Conservation (phyloP, 2,888 invertebrate genomes). For the Acleris holmiana region DNA sequence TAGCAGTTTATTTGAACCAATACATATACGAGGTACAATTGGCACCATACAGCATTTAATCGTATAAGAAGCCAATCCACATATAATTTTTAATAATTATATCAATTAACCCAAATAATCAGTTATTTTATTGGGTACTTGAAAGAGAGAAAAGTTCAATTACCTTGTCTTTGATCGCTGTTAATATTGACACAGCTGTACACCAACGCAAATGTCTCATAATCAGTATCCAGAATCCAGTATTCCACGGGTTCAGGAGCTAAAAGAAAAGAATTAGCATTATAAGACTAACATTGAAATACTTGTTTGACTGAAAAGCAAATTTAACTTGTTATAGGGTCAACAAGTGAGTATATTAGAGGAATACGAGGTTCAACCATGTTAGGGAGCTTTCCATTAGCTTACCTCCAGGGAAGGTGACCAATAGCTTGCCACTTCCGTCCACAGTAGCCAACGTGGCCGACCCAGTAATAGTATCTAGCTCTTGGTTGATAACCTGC, state of each 20-base stretch:
- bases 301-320: no score
- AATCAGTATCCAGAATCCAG: slow-evolving; percentile 80
- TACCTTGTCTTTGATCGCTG: slow-evolving; percentile 64
- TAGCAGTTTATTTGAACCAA: no score
- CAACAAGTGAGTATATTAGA: no score
- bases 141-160: neutral
- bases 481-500: slow-evolving; percentile 42
- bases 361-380: no score
- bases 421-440: slow-evolving; percentile 68
- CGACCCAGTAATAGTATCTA: slow-evolving; percentile 51
- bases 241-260: slow-evolving; percentile 46
- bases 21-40: no score
- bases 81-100: neutral
- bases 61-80: no score
- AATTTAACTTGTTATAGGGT: no score
- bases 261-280: slow-evolving; percentile 42
- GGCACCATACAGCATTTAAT: no score
- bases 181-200: slow-evolving; percentile 84
- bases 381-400: neutral
- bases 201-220: slow-evolving; percentile 84
- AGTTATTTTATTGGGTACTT: neutral
- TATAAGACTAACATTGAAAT: no score
- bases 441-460: slow-evolving; percentile 59
- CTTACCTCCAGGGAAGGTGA: slow-evolving; percentile 50
- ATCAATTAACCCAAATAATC: no score